A percentile compares a stretch with the other conserved stretches of the same genome.
Conservation (phyloP, 2,888 invertebrate species). For the Apodemia mormo region DNA sequence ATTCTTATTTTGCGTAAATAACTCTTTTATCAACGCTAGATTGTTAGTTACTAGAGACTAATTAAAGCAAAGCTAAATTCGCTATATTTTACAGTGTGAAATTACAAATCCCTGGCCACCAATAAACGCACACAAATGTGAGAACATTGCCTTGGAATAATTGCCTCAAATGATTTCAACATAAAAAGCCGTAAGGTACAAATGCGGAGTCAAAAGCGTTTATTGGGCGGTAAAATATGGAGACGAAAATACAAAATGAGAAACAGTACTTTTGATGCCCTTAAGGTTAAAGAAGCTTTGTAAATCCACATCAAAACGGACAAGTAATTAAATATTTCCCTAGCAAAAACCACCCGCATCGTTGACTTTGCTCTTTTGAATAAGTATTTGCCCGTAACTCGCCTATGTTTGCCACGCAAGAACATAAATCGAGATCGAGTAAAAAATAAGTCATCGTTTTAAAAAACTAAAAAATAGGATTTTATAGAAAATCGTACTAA, state of each 20-base stretch:
- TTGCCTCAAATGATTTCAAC: conserved; percentile 4
- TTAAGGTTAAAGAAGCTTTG: conserved; percentile 43
- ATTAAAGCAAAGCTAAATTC: not conserved
- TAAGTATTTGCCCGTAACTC: conserved; percentile 34
- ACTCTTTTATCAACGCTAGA: not conserved
- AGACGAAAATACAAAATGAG: conserved; percentile 20
- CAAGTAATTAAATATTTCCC: conserved; percentile 47
- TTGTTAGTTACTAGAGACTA: not conserved
- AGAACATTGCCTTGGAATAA: not conserved
- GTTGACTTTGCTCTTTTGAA: conserved; percentile 43
- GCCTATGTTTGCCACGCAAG: not conserved
- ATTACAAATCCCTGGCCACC: not conserved
- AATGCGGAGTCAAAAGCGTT: conserved; percentile 6
- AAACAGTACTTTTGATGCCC: conserved; percentile 30
- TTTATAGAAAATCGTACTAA: too few species aligned
- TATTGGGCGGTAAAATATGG: conserved; percentile 7
- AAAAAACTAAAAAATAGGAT: too few species aligned
- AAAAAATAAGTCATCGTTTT: not conserved
- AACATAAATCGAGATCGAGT: too few species aligned
- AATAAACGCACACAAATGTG: conserved; percentile 5
- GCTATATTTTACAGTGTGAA: not conserved
- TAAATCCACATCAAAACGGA: conserved; percentile 39
- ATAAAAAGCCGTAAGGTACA: not conserved
- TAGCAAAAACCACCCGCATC: conserved; percentile 42
- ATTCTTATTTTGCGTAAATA: too few species aligned